Evolutionary conservation across 2,888 invertebrate genomes (phyloP).

Genomic region (Drosophila fulvimacula): DNA sequence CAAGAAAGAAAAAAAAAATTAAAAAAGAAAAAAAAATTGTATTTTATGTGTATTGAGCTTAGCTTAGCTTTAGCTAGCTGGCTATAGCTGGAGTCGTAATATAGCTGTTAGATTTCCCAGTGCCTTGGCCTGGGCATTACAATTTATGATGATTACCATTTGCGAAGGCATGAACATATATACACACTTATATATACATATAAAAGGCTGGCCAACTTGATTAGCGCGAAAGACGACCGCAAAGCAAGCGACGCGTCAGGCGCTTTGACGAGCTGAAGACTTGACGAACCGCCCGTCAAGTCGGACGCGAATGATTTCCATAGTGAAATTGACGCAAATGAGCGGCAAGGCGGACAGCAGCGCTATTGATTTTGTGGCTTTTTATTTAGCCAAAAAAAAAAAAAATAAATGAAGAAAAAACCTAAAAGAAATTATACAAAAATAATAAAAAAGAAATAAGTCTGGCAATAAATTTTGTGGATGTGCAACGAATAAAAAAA

Average conservation of each 20-base stretch:
- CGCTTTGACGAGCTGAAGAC: conserved; percentile 34
- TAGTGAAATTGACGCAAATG: conserved; percentile 65
- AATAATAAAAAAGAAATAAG: conserved; percentile 9
- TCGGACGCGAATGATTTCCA: conserved; percentile 53
- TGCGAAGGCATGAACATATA: conserved; percentile 24
- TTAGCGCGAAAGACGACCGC: conserved; percentile 57
- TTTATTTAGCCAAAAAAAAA: conserved; percentile 43
- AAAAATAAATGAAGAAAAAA: conserved; percentile 19
- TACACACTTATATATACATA: neutral
- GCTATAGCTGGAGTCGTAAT: conserved; percentile 27
- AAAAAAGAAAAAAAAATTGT: conserved; percentile 10
- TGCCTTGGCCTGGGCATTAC: conserved; percentile 59
- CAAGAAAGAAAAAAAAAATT: conserved; percentile 3
- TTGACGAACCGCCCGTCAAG: conserved; percentile 27
- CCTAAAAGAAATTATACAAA: conserved; percentile 6
- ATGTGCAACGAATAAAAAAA: conserved; percentile 15
- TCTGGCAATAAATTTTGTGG: conserved; percentile 43
- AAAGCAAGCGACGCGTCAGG: conserved; percentile 17
- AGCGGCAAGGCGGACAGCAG: conserved; percentile 46
- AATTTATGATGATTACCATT: conserved; percentile 75
- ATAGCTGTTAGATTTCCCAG: conserved; percentile 50
- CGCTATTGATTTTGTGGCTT: conserved; percentile 66
- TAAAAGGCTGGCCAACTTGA: conserved; percentile 54
- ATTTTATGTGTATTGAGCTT: conserved; percentile 24
- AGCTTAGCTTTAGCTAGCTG: conserved; percentile 17